Evolutionary conservation across 2,113 vertebrate genomes (phyloP).

Genomic region (Tichodroma muraria): DNA sequence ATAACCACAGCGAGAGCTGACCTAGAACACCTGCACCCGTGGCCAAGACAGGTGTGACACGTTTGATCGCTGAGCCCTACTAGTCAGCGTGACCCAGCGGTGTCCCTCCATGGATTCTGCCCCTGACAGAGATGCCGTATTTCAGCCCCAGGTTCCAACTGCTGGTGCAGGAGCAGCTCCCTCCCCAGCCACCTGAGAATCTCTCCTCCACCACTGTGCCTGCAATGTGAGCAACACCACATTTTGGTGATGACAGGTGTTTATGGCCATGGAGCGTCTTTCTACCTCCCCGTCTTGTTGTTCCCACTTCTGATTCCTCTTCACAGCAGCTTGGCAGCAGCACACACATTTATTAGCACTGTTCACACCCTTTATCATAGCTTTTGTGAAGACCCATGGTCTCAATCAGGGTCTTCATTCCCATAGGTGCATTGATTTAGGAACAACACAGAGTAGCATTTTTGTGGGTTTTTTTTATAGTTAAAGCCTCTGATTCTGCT

Average conservation of each 20-base stretch:
- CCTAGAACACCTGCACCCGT: slow-evolving; percentile 89
- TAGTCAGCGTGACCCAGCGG: slow-evolving; percentile 74
- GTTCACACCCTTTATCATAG: neutral
- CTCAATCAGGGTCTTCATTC: neutral
- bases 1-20: slow-evolving; percentile 92
- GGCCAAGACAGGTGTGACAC: slow-evolving; percentile 87
- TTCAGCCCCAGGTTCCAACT: slow-evolving; percentile 40
- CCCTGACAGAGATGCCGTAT: slow-evolving; percentile 59
- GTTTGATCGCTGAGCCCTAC: slow-evolving; percentile 86
- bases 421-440: neutral
- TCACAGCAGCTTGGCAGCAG: neutral
- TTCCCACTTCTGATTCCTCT: neutral
- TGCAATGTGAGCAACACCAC: neutral
- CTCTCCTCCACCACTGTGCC: neutral
- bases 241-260: neutral
- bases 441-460: neutral
- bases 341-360: neutral
- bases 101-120: slow-evolving; percentile 72
- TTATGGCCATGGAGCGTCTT: neutral
- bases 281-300: neutral
- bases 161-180: neutral
- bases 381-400: neutral
- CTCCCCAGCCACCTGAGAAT: neutral
- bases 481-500: neutral
- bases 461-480: slow-evolving; percentile 3